Evolutionary conservation across 2,888 invertebrate genomes (phyloP), one percentile per base, ranked within the genome.

Genomic region (Trachelus tabidus): DNA sequence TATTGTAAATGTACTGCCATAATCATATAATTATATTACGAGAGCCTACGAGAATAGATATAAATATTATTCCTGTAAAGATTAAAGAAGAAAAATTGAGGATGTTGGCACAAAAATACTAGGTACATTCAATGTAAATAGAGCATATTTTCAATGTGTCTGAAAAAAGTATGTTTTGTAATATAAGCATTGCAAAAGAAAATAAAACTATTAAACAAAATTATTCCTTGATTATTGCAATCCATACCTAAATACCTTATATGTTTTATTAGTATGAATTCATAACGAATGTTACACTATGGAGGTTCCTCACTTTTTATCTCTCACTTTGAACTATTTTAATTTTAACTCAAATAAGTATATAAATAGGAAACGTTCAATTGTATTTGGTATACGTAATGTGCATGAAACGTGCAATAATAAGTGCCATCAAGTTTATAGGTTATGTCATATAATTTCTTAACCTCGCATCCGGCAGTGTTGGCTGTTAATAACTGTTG

Each of bases 1-100:
- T 90, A 90, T 89, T 91, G 90, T 91, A 91, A 90, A 90, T 90
- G 89, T 91, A 91, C 91, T 91, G 91, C 91, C 91, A 91, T 91
- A 91, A 90, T 89, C 90, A 88, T 89, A 89, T 86, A 87, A 87
- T 85, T 82, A 85, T 89, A 86, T 83, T 33, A 75, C 31, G 85
- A 90, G 87, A 90, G 90, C 90, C 90, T 91, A 91, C 85, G 87
- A 89, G 82, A 86, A 87, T 89, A 90, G 86, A 79, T 81, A 84
- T 87, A 85, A 76, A 86, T 87, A 89, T 87, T 88, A 90, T 90
- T 87, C 88, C 89, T 91, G 90, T 90, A 90, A 91, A 91, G 87
- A 89, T 84, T 83, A 85, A 77, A 69, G 76, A 80, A 35, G 77
- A 73, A 68, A 75, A 75, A 69, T 73, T 82, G 82, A 81, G 78